Base-by-base conservation (phyloP, 2,888 invertebrate species). In the Euclidia mi region DNA sequence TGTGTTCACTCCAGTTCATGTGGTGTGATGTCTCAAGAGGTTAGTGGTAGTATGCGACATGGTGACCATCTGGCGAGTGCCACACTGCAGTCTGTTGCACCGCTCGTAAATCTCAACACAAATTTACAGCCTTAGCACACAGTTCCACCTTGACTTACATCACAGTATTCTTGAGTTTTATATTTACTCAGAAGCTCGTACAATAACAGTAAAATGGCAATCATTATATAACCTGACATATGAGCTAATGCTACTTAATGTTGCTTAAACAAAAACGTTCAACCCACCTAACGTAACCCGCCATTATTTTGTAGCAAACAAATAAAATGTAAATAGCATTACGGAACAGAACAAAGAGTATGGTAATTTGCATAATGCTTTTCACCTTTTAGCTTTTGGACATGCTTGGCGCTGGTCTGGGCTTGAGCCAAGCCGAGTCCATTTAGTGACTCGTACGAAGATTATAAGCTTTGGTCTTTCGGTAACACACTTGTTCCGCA, bases 281-380 rank as follows among this genome's bases (percentile, higher is more conserved):
- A 67, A 71, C 76, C 78, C 65, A 71, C 76, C 75, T 61, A 64
- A 74, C 76, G 77, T 83, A 81, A 76, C 79, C 82, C 68, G 61
- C 77, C 81, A 84, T 87, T 89, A 86, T 85, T 84, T 83, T 83
- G 86, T 82, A 78, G 81, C 80, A 86, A 90, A 91, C 90, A 92
- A 91, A 91, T 90, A 91, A 92, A 91, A 90, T 88, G 88, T 89
- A 90, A 90, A 89, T 87, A 89, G 85, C 83, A 82, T 87, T 84
- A 88, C 82, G 78, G 84, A 79, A 80, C 82, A 85, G 86, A 91
- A 92, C 92, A 93, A 94, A 92, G 93, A 91, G 89, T 89, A 85
- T 78, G 83, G 81, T 85, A 81, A 93, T 94, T 93, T 94, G 87
- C 94, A 94, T 94, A 94, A 92, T 91, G 81, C 85, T 87, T 87